Conservation (phyloP, 2,113 vertebrate species). For the Hepsetus odoe region DNA sequence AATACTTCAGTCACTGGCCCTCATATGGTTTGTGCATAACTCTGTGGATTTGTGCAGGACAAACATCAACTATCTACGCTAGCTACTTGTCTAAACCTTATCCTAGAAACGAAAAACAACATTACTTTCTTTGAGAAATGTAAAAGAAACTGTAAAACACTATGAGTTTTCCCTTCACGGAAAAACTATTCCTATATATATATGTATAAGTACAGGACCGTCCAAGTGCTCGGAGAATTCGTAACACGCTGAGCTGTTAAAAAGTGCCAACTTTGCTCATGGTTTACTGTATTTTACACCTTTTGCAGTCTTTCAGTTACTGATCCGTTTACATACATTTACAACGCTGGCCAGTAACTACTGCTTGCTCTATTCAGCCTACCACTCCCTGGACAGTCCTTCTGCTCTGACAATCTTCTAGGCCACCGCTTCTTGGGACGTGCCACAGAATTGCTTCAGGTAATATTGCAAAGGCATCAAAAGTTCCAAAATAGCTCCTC, state of each 20-base stretch:
- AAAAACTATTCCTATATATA: neutral
- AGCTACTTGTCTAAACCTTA: neutral
- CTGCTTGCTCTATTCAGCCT: neutral
- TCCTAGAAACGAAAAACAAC: neutral
- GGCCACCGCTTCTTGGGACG: neutral
- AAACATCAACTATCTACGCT: neutral
- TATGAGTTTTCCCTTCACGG: neutral
- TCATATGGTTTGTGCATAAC: conserved; percentile 48
- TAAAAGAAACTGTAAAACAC: conserved; percentile 11
- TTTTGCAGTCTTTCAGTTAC: neutral
- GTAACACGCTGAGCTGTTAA: neutral
- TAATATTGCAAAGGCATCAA: conserved; percentile 66
- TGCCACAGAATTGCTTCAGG: conserved; percentile 46
- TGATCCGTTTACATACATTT: neutral
- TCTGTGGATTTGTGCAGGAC: conserved; percentile 12
- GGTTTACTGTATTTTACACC: neutral
- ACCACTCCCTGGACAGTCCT: neutral
- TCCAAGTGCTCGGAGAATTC: conserved; percentile 27
- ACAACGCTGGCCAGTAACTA: neutral
- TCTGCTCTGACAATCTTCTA: no score
- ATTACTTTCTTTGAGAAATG: conserved; percentile 18
- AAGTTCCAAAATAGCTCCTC: conserved; percentile 70
- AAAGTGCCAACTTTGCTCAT: neutral
- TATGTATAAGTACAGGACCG: neutral
- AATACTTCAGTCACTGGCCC: conserved; percentile 62